Evolutionary conservation across 2,113 vertebrate species (phyloP), one percentile per base, ranked within the genome.

Genomic region (Podocnemis expansa): DNA sequence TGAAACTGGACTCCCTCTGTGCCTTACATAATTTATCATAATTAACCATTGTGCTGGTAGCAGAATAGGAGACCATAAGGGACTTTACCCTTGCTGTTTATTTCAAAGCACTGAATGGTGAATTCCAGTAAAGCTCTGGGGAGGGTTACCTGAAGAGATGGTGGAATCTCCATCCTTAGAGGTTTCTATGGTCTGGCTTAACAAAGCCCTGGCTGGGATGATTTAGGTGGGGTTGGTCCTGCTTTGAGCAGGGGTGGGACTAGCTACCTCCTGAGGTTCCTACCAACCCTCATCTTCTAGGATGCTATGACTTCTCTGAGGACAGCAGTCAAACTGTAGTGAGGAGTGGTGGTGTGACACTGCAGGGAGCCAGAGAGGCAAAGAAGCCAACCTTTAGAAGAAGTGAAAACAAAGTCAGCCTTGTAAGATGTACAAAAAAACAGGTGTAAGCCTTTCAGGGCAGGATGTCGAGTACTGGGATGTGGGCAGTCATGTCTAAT

Each of bases 1-100:
- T 9, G 78, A 84, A 81, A 52, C 0, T 16, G 78, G 52, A 9
- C 3, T 43, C 75, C 0, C 4, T 54, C 75, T 88, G 7, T 24
- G 11, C 22, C 6, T 11, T 22, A n/a, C 12, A 47, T 83, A 45
- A 90, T 11, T 2, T 47, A n/a, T 2, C 1, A 55, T 56, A 31
- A 51, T n/a, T 6, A 4, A 4, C 34, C 27, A 73, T 51, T 80
- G 16, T 43, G 3, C 21, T 67, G n/a, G 14, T 10, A n/a, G 7
- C 25, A 90, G 10, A 13, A 31, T 63, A 14, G 31, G 60, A 85
- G 8, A 80, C 49, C n/a, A 4, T 31, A 43, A 17, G 12, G 31
- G 80, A 19, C 5, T 81, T 45, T 34, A 43, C 25, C 25, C n/a
- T n/a, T n/a, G n/a, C n/a, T n/a, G n/a, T n/a, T n/a, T n/a, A 24